phyloP scores from a whole-genome alignment of 1,140 invertebrate genomes.

The Eupeodes corollae region DNA sequence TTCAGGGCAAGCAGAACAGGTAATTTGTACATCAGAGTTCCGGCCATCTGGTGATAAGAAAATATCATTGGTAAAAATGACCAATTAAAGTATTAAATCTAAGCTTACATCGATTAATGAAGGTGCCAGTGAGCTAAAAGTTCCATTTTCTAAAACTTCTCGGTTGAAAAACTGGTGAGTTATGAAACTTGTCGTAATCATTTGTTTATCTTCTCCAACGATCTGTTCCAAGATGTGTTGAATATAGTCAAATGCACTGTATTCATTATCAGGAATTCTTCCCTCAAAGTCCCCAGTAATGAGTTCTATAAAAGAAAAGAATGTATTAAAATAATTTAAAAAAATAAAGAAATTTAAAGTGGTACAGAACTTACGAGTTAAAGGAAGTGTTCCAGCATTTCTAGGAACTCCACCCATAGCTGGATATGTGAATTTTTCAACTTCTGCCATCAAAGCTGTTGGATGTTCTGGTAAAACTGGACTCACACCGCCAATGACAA shows the following conservation, averaged over 20 bases:
- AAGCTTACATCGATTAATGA: conserved; percentile 28
- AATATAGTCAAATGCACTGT: conserved; percentile 26
- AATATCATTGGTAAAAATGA: background rate
- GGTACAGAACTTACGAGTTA: conserved; percentile 11
- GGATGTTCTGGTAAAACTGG: conserved; percentile 30
- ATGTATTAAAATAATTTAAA: background rate
- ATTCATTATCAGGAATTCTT: conserved; percentile 31
- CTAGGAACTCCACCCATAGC: conserved; percentile 32
- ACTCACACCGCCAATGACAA: conserved; percentile 32
- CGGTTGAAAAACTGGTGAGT: conserved; percentile 34
- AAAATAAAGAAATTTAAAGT: background rate
- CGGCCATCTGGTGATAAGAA: conserved; percentile 18
- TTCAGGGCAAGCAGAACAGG: conserved; percentile 29
- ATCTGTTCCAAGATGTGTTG: conserved; percentile 28
- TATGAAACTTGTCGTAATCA: conserved; percentile 31
- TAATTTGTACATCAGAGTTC: conserved; percentile 32
- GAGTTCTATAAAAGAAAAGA: conserved; percentile 16
- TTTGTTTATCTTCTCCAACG: conserved; percentile 30
- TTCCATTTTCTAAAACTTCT: conserved; percentile 29
- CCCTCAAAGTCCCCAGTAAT: conserved; percentile 32
- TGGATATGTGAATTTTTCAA: conserved; percentile 26
- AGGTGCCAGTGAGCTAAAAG: conserved; percentile 26
- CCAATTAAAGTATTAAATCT: background rate
- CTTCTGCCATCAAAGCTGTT: conserved; percentile 29
- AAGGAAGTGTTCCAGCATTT: conserved; percentile 26